Evolutionary conservation across 2,113 vertebrate genomes (phyloP).

Genomic region (Pandion haliaetus): DNA sequence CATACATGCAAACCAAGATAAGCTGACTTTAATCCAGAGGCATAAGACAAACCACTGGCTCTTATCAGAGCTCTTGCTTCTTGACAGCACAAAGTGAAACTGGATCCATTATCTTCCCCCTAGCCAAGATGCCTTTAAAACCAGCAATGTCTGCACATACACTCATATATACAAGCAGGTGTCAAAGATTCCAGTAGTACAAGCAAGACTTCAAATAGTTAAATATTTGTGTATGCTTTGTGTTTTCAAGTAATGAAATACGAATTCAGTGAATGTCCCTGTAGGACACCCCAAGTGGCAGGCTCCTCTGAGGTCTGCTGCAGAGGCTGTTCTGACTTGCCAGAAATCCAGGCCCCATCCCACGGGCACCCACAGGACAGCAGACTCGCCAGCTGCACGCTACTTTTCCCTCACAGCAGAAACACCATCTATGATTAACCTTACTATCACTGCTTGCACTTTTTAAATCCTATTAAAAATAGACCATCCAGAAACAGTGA

Average conservation of each 20-base stretch:
- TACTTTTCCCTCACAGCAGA: background rate
- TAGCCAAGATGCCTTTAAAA: background rate
- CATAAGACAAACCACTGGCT: background rate
- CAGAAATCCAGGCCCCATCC: background rate
- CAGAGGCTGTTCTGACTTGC: background rate
- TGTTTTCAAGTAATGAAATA: background rate
- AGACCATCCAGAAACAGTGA: background rate
- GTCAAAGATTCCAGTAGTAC: background rate
- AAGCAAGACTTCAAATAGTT: background rate
- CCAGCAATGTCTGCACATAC: fast-evolving
- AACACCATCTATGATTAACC: background rate
- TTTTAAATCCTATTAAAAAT: background rate
- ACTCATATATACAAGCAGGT: fast-evolving
- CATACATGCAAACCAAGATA: background rate
- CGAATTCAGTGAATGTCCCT: background rate
- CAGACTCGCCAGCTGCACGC: background rate
- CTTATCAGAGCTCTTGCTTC: background rate
- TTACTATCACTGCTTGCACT: background rate
- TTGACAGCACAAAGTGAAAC: background rate
- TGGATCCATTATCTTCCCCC: background rate
- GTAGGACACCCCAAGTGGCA: fast-evolving
- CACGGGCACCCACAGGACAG: background rate
- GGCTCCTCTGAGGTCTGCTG: background rate
- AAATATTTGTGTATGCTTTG: background rate
- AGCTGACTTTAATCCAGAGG: background rate